Evolutionary conservation across 1,140 invertebrate genomes (phyloP), one percentile per base, ranked within the genome.

Genomic region (Atta colombica): DNA sequence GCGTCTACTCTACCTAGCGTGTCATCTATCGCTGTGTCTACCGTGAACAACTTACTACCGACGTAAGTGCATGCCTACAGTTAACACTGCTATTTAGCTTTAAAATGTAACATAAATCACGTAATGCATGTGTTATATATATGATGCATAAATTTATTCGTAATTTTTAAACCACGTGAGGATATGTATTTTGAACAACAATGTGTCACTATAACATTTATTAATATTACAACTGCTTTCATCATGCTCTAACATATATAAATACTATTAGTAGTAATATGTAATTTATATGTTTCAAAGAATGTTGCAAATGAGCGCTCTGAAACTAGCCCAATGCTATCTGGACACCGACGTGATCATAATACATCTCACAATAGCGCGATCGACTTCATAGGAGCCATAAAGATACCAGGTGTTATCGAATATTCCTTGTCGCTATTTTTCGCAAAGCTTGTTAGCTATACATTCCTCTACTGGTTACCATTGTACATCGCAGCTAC

Each of bases 401-500:
- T 98, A 0, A 95, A 95, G 88, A 99, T 99, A 92, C 98, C 98
- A n/a, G 99, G 99, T 28, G 99, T 99, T 1, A 92, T 99, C 4
- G 99, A 99, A 95, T 99, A 98, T 96, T 99, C 99, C 0, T 93
- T 99, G 2, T 98, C 98, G 55, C 96, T 99, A 51, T 99, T 99
- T 94, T 99, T 99, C 95, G 98, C 98, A n/a, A 99, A 99, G 95
- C 96, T 99, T 7, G 99, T 99, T 75, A 99, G 98, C 93, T 99
- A 99, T 93, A 99, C 99, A 80, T 99, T 99, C 95, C 96, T 99
- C 14, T 99, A 98, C 94, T 99, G 99, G 99, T 96, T 99, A 88
- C 99, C 99, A 66, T 95, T 97, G 18, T 99, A 99, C 91, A 98
- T 99, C 75, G 96, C 97, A 69, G 96, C 96, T 77, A 98, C 98